Percentiles rank a stretch among this genome's conserved stretches.
These are phyloP conservation scores for Pammene fasciana DNA, from an alignment of 2,888 invertebrate genomes.

Conservation along the genomic window DNA sequence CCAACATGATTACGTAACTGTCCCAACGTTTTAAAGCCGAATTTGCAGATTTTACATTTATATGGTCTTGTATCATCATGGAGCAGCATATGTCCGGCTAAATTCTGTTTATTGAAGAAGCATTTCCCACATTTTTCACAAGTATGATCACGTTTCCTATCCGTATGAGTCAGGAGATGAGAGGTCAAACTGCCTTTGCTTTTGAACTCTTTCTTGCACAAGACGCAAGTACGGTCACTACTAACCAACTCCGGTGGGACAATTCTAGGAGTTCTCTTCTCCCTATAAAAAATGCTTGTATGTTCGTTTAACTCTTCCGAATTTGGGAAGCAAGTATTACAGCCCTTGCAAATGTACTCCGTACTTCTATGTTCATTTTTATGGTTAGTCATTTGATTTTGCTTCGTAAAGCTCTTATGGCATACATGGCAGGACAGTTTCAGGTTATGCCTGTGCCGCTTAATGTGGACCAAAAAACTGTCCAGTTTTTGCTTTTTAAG, in stretches of 20 bases:
- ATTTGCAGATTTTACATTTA: constrained; percentile 68
- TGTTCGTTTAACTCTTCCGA: constrained; percentile 58
- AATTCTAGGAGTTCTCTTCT: constrained; percentile 48
- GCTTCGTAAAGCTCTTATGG: constrained; percentile 52
- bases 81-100: constrained; percentile 62
- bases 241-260: constrained; percentile 46
- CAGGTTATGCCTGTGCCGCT: constrained; percentile 83
- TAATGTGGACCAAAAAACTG: constrained; percentile 77
- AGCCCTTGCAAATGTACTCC: constrained; percentile 60
- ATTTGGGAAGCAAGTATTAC: constrained; percentile 58
- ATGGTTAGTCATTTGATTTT: constrained; percentile 53
- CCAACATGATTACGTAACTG: constrained; percentile 58
- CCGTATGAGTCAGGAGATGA: constrained; percentile 84
- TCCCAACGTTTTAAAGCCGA: constrained; percentile 57
- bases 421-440: constrained; percentile 74
- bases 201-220: constrained; percentile 65
- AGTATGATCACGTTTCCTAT: constrained; percentile 64
- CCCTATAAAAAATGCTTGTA: constrained; percentile 52
- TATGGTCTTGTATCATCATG: constrained; percentile 64
- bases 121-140: constrained; percentile 63
- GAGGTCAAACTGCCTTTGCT: constrained; percentile 58
- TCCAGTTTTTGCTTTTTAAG: constrained; percentile 59
- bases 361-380: constrained; percentile 51
- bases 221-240: constrained; percentile 55
- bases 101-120: constrained; percentile 45